phyloP scores from a whole-genome alignment of 1,140 invertebrate species.

The Aphaenogaster ashmeadi region DNA sequence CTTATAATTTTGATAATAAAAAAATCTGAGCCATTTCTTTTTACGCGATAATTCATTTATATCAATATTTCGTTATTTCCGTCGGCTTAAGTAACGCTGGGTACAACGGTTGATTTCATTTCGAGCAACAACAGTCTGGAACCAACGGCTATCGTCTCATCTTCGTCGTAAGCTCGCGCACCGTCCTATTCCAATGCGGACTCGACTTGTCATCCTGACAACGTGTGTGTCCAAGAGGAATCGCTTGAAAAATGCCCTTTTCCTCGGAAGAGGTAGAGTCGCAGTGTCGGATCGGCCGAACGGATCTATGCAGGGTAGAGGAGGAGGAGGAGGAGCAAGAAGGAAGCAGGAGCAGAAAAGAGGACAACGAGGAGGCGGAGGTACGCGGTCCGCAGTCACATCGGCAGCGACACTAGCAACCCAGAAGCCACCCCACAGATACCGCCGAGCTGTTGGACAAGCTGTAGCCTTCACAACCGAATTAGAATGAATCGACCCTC shows the following conservation, averaged over 20 bases:
- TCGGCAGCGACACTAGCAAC: slow-evolving; percentile 76
- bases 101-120: slow-evolving; percentile 29
- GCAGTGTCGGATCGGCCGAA: slow-evolving; percentile 48
- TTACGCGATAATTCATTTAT: not conserved
- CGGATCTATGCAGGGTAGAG: slow-evolving; percentile 28
- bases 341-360: slow-evolving; percentile 47
- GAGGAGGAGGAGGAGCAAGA: slow-evolving; percentile 5
- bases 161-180: slow-evolving; percentile 6
- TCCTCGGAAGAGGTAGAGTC: slow-evolving; percentile 56
- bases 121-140: not conserved
- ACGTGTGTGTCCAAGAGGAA: slow-evolving; percentile 59
- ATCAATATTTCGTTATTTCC: slow-evolving; percentile 25
- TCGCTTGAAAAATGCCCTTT: slow-evolving; percentile 74
- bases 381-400: slow-evolving; percentile 72
- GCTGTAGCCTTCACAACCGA: slow-evolving; percentile 86
- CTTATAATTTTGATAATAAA: not conserved
- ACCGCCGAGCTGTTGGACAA: slow-evolving; percentile 86
- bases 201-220: slow-evolving; percentile 57
- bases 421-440: slow-evolving; percentile 77
- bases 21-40: not conserved
- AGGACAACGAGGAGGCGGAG: slow-evolving; percentile 54
- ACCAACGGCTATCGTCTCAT: slow-evolving; percentile 33
- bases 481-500: slow-evolving; percentile 87
- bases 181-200: slow-evolving; percentile 30
- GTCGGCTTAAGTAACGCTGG: slow-evolving; percentile 6